Evolutionary conservation across 2,113 vertebrate species (phyloP).

Genomic region (Orthochromis malagaraziensis): DNA sequence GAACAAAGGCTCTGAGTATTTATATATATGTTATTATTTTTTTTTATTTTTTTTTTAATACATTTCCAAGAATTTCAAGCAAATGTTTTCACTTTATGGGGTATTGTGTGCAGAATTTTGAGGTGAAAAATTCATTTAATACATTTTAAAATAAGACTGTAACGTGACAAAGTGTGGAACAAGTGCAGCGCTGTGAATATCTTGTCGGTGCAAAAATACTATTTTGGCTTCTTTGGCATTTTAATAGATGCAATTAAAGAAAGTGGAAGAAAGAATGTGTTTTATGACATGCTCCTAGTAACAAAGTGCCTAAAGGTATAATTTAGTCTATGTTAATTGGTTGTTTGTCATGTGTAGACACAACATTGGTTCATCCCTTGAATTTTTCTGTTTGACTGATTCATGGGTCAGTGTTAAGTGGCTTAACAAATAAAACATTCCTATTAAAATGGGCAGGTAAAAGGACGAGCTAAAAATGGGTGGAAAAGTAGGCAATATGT

Average conservation of each 20-base stretch:
- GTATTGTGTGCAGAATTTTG: neutral
- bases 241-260: neutral
- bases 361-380: neutral
- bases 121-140: neutral
- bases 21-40: neutral
- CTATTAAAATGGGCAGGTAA: neutral
- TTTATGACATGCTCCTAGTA: neutral
- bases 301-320: neutral
- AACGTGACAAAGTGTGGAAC: neutral
- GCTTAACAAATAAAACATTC: neutral
- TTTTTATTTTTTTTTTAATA: neutral
- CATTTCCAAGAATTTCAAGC: neutral
- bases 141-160: neutral
- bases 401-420: neutral
- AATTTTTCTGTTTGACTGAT: neutral
- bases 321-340: neutral
- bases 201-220: neutral
- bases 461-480: neutral
- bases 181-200: neutral
- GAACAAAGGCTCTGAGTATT: neutral
- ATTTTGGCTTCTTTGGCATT: neutral
- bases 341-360: neutral
- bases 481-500: neutral
- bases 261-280: neutral
- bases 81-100: neutral